A percentile compares a stretch with the other conserved stretches of the same genome.
These are phyloP conservation scores for Pectinophora gossypiella DNA, from an alignment of 1,140 invertebrate genomes.

Conservation along the genomic window DNA sequence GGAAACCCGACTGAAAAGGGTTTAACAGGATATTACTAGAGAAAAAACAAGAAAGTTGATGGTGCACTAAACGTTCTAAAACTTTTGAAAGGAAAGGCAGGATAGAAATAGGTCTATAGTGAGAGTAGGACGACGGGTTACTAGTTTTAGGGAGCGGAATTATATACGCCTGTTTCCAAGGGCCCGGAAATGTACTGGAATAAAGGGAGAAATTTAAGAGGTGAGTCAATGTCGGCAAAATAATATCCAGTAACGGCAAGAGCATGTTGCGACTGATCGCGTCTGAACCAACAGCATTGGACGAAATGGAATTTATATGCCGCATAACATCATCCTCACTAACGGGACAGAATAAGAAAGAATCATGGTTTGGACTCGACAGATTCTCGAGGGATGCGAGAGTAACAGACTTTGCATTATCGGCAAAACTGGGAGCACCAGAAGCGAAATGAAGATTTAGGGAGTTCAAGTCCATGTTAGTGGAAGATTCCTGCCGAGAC, in stretches of 20 bases:
- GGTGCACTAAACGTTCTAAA: neutral
- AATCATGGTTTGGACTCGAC: neutral
- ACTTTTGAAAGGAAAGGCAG: slow-evolving; percentile 1
- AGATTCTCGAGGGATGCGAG: neutral
- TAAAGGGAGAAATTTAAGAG: neutral
- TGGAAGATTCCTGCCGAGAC: neutral
- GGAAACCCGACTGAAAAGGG: neutral
- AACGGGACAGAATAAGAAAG: neutral
- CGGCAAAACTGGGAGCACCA: neutral
- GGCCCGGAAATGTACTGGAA: neutral
- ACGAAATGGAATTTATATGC: neutral
- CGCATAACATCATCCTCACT: neutral
- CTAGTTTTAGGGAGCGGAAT: neutral
- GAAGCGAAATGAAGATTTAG: neutral
- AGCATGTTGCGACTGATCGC: neutral
- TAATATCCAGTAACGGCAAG: neutral
- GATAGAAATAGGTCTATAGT: neutral
- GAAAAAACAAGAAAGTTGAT: neutral
- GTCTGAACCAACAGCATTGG: neutral
- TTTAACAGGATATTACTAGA: neutral
- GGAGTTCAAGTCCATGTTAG: neutral
- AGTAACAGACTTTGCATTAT: neutral
- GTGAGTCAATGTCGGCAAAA: neutral
- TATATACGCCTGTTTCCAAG: neutral
- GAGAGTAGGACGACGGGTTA: neutral